Evolutionary conservation across 2,888 invertebrate genomes (phyloP).

Genomic region (Eucera pruinosa): DNA sequence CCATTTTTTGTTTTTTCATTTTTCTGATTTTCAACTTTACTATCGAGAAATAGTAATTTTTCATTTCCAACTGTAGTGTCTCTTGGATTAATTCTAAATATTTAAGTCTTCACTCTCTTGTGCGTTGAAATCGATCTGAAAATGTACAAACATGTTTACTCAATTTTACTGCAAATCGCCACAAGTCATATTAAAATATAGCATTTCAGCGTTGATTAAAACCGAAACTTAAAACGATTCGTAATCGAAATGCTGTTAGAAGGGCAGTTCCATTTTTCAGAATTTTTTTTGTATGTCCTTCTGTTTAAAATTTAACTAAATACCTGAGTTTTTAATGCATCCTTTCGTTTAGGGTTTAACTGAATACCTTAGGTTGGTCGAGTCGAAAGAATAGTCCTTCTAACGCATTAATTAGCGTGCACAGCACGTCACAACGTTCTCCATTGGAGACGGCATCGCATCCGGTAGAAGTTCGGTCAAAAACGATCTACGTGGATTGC

Average conservation of each 20-base stretch:
- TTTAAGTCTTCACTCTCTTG: too few relatives aligned
- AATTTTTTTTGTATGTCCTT: too few relatives aligned
- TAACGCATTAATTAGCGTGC: conserved; percentile 57
- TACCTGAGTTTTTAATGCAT: too few relatives aligned
- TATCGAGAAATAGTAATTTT: too few relatives aligned
- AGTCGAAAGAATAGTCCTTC: conserved; percentile 30
- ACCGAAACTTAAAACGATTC: too few relatives aligned
- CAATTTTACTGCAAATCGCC: not conserved
- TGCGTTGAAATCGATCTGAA: not conserved
- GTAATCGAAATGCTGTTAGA: too few relatives aligned
- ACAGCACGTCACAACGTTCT: conserved; percentile 56
- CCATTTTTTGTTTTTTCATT: too few relatives aligned
- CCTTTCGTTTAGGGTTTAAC: not conserved
- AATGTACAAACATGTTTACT: not conserved
- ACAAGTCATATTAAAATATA: too few relatives aligned
- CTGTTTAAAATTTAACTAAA: too few relatives aligned
- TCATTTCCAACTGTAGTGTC: not conserved
- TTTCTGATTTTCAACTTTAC: too few relatives aligned
- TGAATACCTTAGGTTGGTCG: not conserved
- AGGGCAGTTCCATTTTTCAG: too few relatives aligned
- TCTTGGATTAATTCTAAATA: not conserved
- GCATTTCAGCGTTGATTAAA: too few relatives aligned
- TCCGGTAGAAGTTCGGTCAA: conserved; percentile 74
- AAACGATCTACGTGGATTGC: conserved; percentile 67
- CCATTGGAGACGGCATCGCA: conserved; percentile 65